phyloP scores from a whole-genome alignment of 2,113 vertebrate genomes.

The Calyptomena viridis region DNA sequence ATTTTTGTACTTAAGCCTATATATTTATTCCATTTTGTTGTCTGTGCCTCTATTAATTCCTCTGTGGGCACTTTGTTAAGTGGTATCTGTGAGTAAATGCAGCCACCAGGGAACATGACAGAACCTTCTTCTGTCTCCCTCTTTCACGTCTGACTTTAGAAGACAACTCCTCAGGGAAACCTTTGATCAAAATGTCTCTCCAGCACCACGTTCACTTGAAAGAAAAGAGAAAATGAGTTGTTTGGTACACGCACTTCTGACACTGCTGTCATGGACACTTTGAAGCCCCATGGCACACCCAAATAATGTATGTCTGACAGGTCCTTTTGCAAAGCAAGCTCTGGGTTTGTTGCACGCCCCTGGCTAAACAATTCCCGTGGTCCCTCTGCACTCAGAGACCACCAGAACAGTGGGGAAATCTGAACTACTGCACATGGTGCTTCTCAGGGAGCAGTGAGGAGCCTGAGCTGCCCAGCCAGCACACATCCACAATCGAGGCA shows the following conservation, averaged over 20 bases:
- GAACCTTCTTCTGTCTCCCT: background rate
- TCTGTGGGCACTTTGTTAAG: background rate
- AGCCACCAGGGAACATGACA: background rate
- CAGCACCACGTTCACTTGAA: background rate
- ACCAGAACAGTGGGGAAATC: background rate
- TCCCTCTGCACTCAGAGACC: background rate
- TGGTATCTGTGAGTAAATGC: background rate
- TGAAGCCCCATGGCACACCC: background rate
- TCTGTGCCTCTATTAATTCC: background rate
- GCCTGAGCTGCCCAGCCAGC: background rate
- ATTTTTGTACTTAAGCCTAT: background rate
- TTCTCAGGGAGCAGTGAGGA: background rate
- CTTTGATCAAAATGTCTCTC: background rate
- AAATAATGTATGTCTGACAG: background rate
- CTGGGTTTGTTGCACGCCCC: background rate
- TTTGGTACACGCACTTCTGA: background rate
- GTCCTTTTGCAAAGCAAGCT: background rate
- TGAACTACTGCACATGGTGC: fast-evolving
- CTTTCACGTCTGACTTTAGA: background rate
- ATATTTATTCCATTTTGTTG: background rate
- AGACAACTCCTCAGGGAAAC: background rate
- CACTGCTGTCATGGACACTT: background rate
- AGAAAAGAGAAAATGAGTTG: background rate
- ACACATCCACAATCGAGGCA: fast-evolving
- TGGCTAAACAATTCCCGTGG: background rate